These are phyloP conservation scores for Otis tarda DNA, from an alignment of 2,113 vertebrate species.

Conservation along the genomic window DNA sequence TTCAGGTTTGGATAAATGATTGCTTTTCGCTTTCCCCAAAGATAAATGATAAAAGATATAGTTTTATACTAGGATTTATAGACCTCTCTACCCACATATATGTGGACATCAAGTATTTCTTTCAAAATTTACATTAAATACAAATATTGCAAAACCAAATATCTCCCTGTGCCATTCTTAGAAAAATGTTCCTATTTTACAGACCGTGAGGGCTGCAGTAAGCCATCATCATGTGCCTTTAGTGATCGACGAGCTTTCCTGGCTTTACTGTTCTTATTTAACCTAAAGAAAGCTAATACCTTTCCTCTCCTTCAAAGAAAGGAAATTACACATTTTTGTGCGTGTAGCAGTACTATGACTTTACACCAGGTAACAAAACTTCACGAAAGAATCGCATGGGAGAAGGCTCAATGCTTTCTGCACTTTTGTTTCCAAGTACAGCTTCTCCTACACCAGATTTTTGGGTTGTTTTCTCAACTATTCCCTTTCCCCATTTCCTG, in stretches of 20 bases:
- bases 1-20: conserved; percentile 30
- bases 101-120: neutral
- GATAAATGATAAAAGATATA: conserved; percentile 26
- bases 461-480: neutral
- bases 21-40: conserved; percentile 45
- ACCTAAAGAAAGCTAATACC: neutral
- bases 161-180: neutral
- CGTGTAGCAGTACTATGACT: neutral
- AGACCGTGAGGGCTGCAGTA: neutral
- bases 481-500: neutral
- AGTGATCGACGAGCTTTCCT: neutral
- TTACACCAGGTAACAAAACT: neutral
- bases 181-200: neutral
- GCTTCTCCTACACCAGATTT: neutral
- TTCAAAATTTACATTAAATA: neutral
- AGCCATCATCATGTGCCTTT: neutral
- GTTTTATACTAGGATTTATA: neutral
- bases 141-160: neutral
- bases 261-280: neutral
- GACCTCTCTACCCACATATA: neutral
- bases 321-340: neutral
- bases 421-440: neutral
- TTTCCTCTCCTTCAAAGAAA: neutral
- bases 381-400: neutral
- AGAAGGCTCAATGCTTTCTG: neutral